phyloP scores from a whole-genome alignment of 1,140 invertebrate species.

The Muscidifurax raptorellus region DNA sequence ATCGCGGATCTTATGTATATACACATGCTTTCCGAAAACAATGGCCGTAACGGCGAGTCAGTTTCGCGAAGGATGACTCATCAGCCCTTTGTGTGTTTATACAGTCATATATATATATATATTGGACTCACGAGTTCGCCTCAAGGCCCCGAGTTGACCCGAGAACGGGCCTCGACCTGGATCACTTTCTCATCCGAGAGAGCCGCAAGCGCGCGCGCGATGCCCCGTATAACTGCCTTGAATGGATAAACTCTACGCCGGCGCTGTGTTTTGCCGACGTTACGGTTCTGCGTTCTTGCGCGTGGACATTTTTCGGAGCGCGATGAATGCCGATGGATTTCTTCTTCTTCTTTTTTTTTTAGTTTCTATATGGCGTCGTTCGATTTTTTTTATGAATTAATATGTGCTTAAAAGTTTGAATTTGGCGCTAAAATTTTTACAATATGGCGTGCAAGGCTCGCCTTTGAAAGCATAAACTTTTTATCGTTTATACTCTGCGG shows the following conservation, averaged over 20 bases:
- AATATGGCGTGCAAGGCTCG: too few species aligned
- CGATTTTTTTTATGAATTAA: too few species aligned
- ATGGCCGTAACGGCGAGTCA: background rate
- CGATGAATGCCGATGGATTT: background rate
- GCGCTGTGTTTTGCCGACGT: background rate
- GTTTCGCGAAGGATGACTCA: background rate
- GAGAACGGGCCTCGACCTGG: constrained; percentile 27
- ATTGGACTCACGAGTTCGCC: background rate
- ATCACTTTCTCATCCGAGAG: constrained; percentile 44
- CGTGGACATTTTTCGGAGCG: background rate
- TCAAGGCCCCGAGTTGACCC: constrained; percentile 28
- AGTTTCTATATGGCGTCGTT: too few species aligned
- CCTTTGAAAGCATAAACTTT: too few species aligned
- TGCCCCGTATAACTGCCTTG: constrained; percentile 1
- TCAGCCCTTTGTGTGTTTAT: background rate
- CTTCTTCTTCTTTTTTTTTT: background rate
- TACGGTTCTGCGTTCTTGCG: constrained; percentile 6
- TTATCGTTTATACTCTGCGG: too few species aligned
- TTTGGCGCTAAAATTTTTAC: too few species aligned
- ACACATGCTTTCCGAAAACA: background rate
- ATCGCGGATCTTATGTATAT: too few species aligned
- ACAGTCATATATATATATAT: background rate
- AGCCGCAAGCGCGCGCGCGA: background rate
- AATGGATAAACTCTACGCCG: background rate
- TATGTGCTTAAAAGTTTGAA: background rate